Conservation (phyloP, 2,888 invertebrate genomes). For the Lasiommata megera region DNA sequence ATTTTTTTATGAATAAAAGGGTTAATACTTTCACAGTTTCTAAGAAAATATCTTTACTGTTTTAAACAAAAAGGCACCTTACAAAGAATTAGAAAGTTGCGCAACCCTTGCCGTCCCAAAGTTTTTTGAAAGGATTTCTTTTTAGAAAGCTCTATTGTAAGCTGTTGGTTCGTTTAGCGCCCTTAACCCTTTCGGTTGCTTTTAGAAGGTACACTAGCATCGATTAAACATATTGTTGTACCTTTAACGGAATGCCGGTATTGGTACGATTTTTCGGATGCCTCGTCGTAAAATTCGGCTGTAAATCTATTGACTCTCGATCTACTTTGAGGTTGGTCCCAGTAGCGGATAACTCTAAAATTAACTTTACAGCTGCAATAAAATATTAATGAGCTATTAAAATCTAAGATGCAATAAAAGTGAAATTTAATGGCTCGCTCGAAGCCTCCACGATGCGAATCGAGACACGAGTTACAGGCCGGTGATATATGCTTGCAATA, state of each 20-base stretch:
- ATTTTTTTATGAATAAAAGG: slow-evolving; percentile 40
- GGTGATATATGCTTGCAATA: slow-evolving; percentile 69
- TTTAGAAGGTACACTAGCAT: slow-evolving; percentile 35
- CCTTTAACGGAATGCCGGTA: slow-evolving; percentile 33
- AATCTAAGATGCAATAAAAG: slow-evolving; percentile 78
- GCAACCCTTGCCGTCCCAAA: slow-evolving; percentile 73
- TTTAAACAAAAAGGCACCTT: slow-evolving; percentile 60
- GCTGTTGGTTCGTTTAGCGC: slow-evolving; percentile 58
- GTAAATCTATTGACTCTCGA: slow-evolving; percentile 43
- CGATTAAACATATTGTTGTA: neutral
- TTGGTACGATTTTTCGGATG: slow-evolving; percentile 24
- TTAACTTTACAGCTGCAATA: slow-evolving; percentile 74
- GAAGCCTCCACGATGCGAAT: slow-evolving; percentile 59
- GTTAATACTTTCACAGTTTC: slow-evolving; percentile 74
- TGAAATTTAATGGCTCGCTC: slow-evolving; percentile 73
- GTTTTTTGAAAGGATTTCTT: slow-evolving; percentile 63
- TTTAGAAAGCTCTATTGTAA: slow-evolving; percentile 66
- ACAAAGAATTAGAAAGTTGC: slow-evolving; percentile 80
- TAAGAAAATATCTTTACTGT: slow-evolving; percentile 53
- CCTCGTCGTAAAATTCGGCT: slow-evolving; percentile 27
- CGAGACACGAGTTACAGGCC: slow-evolving; percentile 52
- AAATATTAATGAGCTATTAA: slow-evolving; percentile 79
- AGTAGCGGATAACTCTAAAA: slow-evolving; percentile 76
- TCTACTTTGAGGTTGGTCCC: slow-evolving; percentile 62
- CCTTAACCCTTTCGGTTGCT: slow-evolving; percentile 71